Evolutionary conservation across 2,888 invertebrate genomes (phyloP).

Genomic region (Ectemnius continuus): DNA sequence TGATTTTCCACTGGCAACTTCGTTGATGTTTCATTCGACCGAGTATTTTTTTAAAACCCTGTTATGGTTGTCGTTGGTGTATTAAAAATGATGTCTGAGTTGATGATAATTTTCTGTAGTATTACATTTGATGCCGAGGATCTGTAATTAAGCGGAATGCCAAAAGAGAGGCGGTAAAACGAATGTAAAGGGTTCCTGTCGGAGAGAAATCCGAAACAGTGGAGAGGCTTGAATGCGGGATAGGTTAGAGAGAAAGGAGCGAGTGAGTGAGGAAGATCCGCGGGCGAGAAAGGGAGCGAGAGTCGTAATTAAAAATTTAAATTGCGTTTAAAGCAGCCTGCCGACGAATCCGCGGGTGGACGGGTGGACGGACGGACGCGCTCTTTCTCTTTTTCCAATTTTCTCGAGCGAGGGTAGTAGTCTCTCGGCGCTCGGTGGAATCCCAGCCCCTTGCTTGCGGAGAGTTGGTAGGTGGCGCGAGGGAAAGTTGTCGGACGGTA

Average conservation of each 20-base stretch:
- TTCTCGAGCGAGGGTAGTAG: conserved; percentile 42
- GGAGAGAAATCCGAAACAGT: conserved; percentile 20
- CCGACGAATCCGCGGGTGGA: conserved; percentile 45
- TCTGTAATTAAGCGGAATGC: conserved; percentile 12
- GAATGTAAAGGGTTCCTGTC: background rate
- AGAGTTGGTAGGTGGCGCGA: background rate
- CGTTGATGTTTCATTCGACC: background rate
- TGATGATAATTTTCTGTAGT: background rate
- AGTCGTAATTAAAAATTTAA: conserved; percentile 75
- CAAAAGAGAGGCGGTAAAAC: background rate
- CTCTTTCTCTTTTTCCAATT: conserved; percentile 61
- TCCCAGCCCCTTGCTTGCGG: background rate
- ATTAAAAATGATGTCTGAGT: no score
- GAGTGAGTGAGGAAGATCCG: conserved; percentile 40
- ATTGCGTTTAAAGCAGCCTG: conserved; percentile 71
- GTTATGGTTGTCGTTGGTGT: no score
- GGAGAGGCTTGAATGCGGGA: conserved; percentile 16
- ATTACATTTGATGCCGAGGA: background rate
- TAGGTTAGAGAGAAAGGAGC: conserved; percentile 25
- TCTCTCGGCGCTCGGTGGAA: background rate
- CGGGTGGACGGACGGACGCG: no score
- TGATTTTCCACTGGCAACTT: background rate
- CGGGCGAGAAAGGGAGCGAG: conserved; percentile 50
- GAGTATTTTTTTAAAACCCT: no score
- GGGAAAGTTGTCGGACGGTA: conserved; percentile 21